These are phyloP conservation scores for Helleia helle DNA, from an alignment of 2,888 invertebrate species.

Conservation along the genomic window DNA sequence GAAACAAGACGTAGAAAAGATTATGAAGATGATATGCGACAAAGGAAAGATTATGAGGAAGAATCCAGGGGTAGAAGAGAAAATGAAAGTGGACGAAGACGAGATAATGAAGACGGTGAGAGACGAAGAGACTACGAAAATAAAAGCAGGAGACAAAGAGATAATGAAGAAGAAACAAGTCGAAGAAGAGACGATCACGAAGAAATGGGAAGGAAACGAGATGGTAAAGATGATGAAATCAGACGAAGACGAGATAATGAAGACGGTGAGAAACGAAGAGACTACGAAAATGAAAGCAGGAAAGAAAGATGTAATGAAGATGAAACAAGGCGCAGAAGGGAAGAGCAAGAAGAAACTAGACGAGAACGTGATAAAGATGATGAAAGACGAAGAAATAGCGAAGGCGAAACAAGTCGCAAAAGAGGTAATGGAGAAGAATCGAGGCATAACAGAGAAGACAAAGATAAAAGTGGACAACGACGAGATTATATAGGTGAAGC, in stretches of 20 bases:
- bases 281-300: background rate
- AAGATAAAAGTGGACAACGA: background rate
- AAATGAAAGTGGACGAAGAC: no score
- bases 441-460: background rate
- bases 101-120: no score
- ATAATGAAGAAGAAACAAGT: background rate
- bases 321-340: background rate
- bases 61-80: background rate
- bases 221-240: constrained; percentile 1
- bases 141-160: constrained; percentile 15
- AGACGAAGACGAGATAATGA: constrained; percentile 4
- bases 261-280: background rate
- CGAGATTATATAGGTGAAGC: background rate
- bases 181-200: background rate
- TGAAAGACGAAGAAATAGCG: background rate
- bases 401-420: background rate
- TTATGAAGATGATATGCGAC: background rate
- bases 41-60: background rate
- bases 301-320: background rate
- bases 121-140: constrained; percentile 10
- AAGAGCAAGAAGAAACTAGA: background rate
- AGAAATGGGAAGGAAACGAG: background rate
- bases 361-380: constrained; percentile 4
- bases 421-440: background rate
- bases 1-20: constrained; percentile 12